A percentile compares a stretch with the other conserved stretches of the same genome.
Conservation (phyloP, 2,888 invertebrate species). For the Mythimna albipuncta region DNA sequence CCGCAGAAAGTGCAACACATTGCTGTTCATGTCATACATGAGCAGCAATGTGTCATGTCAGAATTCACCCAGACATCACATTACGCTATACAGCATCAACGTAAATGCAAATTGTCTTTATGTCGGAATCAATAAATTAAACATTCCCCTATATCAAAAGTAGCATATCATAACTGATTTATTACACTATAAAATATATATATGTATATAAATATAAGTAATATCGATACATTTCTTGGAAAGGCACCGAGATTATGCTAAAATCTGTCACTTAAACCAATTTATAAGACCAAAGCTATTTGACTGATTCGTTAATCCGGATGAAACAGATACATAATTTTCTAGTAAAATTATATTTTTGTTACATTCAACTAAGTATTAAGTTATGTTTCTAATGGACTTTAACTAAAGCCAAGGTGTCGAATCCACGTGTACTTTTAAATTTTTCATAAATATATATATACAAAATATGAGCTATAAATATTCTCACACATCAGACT, state of each 20-base stretch:
- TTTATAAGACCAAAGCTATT: constrained; percentile 40
- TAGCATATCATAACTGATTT: constrained; percentile 49
- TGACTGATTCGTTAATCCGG: constrained; percentile 19
- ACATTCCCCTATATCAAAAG: constrained; percentile 42
- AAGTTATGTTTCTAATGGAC: constrained; percentile 51
- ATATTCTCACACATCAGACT: constrained; percentile 46
- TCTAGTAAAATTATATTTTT: constrained; percentile 29
- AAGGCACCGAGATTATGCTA: constrained; percentile 56
- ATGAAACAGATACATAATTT: constrained; percentile 34
- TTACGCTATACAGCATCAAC: constrained; percentile 27
- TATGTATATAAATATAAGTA: constrained; percentile 44
- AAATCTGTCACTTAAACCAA: constrained; percentile 45
- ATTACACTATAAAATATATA: constrained; percentile 45
- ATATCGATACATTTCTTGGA: constrained; percentile 43
- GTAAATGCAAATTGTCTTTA: constrained; percentile 48
- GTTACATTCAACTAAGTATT: constrained; percentile 21
- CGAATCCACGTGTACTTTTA: constrained; percentile 45
- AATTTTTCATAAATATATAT: constrained; percentile 48
- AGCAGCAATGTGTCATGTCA: constrained; percentile 36
- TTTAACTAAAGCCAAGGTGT: constrained; percentile 38
- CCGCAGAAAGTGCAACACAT: constrained; percentile 29
- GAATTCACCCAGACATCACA: constrained; percentile 35
- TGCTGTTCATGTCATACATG: constrained; percentile 25
- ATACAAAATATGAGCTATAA: constrained; percentile 47
- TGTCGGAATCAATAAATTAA: constrained; percentile 49